A percentile compares a stretch with the other conserved stretches of the same genome.
These are phyloP conservation scores for Galemys pyrenaicus DNA, from an alignment of 2,113 vertebrate species.

Conservation along the genomic window DNA sequence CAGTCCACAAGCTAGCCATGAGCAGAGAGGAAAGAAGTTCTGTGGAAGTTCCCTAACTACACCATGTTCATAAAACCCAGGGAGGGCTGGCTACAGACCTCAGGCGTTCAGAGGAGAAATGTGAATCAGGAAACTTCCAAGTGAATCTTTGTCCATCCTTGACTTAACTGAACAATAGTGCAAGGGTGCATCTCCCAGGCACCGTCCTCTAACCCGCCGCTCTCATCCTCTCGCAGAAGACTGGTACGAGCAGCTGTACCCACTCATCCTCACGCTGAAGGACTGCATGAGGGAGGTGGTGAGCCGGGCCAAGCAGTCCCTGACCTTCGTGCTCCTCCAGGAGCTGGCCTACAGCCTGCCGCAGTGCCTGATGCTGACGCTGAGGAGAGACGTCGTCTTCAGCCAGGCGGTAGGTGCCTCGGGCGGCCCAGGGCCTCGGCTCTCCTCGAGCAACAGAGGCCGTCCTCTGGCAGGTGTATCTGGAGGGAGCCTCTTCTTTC, in stretches of 20 bases:
- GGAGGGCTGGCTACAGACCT: background rate
- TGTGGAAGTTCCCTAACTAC: fast-evolving
- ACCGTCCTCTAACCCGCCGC: background rate
- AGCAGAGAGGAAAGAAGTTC: background rate
- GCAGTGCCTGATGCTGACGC: constrained; percentile 92
- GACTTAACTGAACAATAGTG: background rate
- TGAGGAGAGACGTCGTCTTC: constrained; percentile 96
- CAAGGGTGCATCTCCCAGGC: background rate
- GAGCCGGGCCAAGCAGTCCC: constrained; percentile 92
- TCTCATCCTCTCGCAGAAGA: constrained; percentile 82
- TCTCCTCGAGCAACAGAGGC: too few relatives aligned
- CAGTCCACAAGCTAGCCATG: background rate
- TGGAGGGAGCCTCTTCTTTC: background rate
- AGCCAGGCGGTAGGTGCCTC: constrained; percentile 94
- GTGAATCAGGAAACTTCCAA: background rate
- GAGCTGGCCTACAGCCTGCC: constrained; percentile 94
- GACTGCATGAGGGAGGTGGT: constrained; percentile 95
- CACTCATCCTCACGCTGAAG: constrained; percentile 91
- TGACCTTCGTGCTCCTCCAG: constrained; percentile 97
- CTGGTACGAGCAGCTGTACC: constrained; percentile 93
- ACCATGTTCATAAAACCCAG: fast-evolving
- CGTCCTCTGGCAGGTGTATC: background rate
- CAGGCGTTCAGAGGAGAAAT: background rate
- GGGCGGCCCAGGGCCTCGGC: too few relatives aligned
- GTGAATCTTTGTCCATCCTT: background rate